Conservation (phyloP, 2,113 vertebrate species). For the Melanostigma gelatinosum region DNA sequence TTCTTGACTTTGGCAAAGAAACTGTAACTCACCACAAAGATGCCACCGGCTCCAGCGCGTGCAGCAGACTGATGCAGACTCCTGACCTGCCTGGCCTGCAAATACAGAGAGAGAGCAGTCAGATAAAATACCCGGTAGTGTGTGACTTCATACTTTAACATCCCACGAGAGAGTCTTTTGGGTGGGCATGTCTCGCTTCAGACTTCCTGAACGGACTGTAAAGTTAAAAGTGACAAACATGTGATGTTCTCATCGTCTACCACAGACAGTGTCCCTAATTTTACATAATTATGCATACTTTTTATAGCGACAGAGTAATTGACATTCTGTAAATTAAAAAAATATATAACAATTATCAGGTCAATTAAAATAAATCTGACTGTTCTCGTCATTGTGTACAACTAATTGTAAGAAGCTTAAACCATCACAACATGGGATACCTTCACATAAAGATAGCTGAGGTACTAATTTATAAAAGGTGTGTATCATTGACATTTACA, state of each 20-base stretch:
- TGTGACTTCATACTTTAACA: neutral
- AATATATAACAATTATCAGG: neutral
- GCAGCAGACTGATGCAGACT: conserved; percentile 86
- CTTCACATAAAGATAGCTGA: neutral
- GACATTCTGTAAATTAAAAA: neutral
- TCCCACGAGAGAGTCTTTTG: neutral
- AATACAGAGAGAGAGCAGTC: conserved; percentile 28
- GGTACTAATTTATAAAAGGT: neutral
- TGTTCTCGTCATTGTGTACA: neutral
- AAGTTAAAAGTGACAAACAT: neutral
- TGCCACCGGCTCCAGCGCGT: conserved; percentile 87
- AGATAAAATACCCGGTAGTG: neutral
- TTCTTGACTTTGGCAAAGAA: neutral
- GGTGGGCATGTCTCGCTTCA: neutral
- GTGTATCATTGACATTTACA: neutral
- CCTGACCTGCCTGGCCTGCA: conserved; percentile 86
- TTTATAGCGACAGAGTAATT: neutral
- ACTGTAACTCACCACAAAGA: conserved; percentile 90
- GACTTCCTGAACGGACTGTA: neutral
- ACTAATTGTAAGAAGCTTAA: neutral
- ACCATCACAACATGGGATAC: neutral
- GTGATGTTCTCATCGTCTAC: neutral
- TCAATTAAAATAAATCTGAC: neutral
- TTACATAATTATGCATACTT: neutral
- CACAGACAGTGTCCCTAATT: neutral